Evolutionary conservation across 2,888 invertebrate genomes (phyloP).

Genomic region (Xestia sexstrigata): DNA sequence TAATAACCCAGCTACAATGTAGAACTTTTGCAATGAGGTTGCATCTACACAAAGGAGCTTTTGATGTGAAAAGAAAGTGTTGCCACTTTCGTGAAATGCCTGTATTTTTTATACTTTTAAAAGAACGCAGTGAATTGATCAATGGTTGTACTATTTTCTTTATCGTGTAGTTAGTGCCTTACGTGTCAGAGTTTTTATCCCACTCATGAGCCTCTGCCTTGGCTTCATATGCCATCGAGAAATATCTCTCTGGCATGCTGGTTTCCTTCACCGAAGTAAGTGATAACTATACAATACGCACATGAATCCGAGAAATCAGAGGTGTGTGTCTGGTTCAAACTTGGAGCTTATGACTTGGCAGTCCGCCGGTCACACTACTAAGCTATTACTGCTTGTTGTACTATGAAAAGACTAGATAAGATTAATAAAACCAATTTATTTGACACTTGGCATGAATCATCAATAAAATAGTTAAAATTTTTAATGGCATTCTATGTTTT

Average conservation of each 20-base stretch:
- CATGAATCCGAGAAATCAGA: too few relatives aligned
- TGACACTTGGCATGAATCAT: not conserved
- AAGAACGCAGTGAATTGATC: constrained; percentile 11
- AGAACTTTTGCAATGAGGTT: constrained; percentile 40
- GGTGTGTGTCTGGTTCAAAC: too few relatives aligned
- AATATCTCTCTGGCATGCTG: too few relatives aligned
- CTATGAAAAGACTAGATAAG: not conserved
- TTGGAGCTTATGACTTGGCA: too few relatives aligned
- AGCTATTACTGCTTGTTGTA: too few relatives aligned
- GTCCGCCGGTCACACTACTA: too few relatives aligned
- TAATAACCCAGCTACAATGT: constrained; percentile 64
- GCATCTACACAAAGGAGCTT: constrained; percentile 41
- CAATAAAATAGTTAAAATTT: not conserved
- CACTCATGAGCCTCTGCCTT: too few relatives aligned
- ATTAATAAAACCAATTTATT: not conserved
- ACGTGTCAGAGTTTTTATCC: too few relatives aligned
- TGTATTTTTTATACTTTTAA: not conserved
- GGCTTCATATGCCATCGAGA: too few relatives aligned
- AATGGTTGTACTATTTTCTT: not conserved
- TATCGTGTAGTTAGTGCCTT: too few relatives aligned
- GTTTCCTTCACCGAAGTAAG: too few relatives aligned
- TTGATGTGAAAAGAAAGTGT: constrained; percentile 25
- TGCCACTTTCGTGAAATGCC: not conserved
- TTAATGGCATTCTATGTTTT: not conserved
- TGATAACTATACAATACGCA: too few relatives aligned